Evolutionary conservation across 1,140 invertebrate genomes (phyloP), one percentile per base, ranked within the genome.

Genomic region (Musca domestica): DNA sequence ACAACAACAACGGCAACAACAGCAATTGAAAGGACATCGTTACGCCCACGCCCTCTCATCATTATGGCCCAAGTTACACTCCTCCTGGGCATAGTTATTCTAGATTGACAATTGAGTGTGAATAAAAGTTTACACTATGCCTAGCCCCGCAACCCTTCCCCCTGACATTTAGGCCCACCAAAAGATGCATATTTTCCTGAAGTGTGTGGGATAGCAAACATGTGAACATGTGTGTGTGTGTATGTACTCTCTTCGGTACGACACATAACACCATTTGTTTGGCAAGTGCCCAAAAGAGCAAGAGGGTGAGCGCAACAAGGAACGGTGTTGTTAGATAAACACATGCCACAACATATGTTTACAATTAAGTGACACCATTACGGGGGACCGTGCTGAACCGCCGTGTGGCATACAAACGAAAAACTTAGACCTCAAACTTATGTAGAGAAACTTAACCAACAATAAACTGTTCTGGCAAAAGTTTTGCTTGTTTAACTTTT

Each of bases 101-200:
- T 61, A 51, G 61, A 63, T 68, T 63, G 74, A 74, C 76, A 78
- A 79, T 79, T 76, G 76, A 77, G 77, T 79, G 77, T 72, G 77
- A 79, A 79, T 71, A 74, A 78, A 79, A 79, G 73, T 78, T 79
- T 71, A 19, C 12, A 20, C 22, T 20, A 52, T 66, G 64, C 30
- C 51, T 25, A 14, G 20, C 23, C 4, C 0, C 3, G 19, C 49
- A 17, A 3, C 52, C 5, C 27, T n/a, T 20, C 56, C 27, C 2
- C 27, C 27, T 41, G 27, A n/a, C n/a, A n/a, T n/a, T n/a, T n/a
- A n/a, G n/a, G 27, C 2, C 19, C 56, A 61, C 30, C 27, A 61
- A n/a, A n/a, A 34, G 30, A 41, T 41, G 27, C 30, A 61, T 34
- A 9, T 1, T 2, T 51, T 30, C 3, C 27, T 9, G 3, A 30